Conservation (phyloP, 2,113 vertebrate genomes). For the Meriones unguiculatus region DNA sequence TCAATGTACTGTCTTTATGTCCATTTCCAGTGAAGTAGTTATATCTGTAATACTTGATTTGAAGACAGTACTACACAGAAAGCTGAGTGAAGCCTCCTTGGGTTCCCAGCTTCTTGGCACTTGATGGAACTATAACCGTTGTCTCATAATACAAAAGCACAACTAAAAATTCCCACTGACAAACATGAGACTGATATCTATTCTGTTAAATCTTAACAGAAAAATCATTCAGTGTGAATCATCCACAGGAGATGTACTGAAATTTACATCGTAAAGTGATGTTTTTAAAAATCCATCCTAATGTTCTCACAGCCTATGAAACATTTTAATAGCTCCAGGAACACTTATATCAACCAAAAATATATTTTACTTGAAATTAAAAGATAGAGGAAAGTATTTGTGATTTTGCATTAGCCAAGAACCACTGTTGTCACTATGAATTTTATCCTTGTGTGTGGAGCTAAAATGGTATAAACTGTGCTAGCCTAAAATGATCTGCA, state of each 20-base stretch:
- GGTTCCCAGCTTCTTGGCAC: neutral
- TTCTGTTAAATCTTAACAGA: neutral
- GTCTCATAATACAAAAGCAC: neutral
- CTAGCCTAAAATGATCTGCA: neutral
- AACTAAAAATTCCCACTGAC: neutral
- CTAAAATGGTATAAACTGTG: neutral
- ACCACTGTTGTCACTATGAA: neutral
- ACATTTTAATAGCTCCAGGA: neutral
- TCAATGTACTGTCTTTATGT: neutral
- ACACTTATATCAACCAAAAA: neutral
- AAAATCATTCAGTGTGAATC: neutral
- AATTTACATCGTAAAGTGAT: slow-evolving; percentile 29
- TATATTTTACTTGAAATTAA: neutral
- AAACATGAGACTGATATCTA: neutral
- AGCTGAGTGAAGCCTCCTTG: neutral
- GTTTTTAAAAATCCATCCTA: neutral
- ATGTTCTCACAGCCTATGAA: neutral
- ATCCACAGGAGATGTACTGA: slow-evolving; percentile 8
- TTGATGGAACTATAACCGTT: neutral
- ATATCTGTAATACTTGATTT: neutral
- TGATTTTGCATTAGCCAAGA: slow-evolving; percentile 10
- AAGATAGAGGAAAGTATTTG: neutral
- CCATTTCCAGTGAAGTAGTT: neutral
- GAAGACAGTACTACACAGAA: neutral
- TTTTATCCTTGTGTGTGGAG: slow-evolving; percentile 16